phyloP scores from a whole-genome alignment of 2,113 vertebrate genomes.

The Coptodon bakossiorum region DNA sequence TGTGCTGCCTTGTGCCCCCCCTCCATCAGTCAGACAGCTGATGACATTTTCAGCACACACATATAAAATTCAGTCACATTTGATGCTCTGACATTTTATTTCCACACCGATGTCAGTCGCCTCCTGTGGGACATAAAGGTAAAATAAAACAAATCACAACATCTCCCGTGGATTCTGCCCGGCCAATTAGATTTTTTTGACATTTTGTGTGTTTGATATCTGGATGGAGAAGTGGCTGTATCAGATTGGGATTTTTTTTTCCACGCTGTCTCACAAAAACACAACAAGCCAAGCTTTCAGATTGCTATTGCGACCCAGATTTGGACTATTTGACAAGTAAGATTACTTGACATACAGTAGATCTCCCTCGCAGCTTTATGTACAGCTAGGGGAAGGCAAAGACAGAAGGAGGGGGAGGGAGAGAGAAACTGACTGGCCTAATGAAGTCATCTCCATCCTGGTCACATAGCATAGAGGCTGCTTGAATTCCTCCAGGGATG shows the following conservation, averaged over 20 bases:
- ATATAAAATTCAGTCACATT: background rate
- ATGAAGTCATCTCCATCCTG: conserved; percentile 51
- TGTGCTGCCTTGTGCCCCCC: background rate
- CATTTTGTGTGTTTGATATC: background rate
- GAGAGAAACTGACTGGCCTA: background rate
- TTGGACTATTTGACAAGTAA: conserved; percentile 1
- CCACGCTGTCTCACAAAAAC: background rate
- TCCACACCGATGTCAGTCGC: background rate
- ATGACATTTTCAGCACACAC: conserved; percentile 39
- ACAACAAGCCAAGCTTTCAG: background rate
- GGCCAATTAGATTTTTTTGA: background rate
- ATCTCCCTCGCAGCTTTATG: background rate
- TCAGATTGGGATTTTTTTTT: background rate
- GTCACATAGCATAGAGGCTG: conserved; percentile 38
- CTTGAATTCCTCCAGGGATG: conserved; percentile 33
- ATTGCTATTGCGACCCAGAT: background rate
- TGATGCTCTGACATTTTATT: conserved; percentile 40
- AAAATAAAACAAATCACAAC: conserved; percentile 8
- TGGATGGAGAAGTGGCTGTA: background rate
- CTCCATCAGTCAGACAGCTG: background rate
- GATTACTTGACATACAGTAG: conserved; percentile 10
- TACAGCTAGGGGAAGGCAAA: background rate
- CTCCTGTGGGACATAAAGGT: background rate
- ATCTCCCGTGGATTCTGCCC: background rate
- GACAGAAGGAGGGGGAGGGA: background rate